Percentiles rank a stretch among this genome's conserved stretches.
Conservation (phyloP, 2,113 vertebrate species). For the Hylia prasina region DNA sequence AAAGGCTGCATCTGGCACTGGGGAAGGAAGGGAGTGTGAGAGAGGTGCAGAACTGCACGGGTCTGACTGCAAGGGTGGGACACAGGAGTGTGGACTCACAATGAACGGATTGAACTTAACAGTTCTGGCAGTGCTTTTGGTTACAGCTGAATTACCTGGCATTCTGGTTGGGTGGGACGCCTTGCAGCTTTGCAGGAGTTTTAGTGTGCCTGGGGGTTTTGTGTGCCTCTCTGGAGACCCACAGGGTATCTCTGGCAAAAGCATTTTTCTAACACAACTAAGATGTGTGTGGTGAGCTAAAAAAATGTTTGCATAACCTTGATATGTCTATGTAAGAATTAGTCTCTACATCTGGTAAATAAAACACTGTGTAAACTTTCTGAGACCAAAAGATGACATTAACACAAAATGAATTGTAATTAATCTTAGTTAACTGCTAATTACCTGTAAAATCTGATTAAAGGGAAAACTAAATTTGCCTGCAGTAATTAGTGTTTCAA, state of each 20-base stretch:
- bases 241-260: background rate
- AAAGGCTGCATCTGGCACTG: background rate
- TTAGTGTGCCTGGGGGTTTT: background rate
- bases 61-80: background rate
- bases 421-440: constrained; percentile 72
- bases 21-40: background rate
- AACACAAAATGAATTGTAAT: constrained; percentile 71
- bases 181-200: background rate
- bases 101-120: background rate
- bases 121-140: background rate
- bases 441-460: constrained; percentile 78
- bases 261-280: background rate
- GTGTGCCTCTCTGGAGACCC: background rate
- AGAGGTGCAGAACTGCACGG: background rate
- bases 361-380: constrained; percentile 58
- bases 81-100: background rate
- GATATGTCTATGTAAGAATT: constrained; percentile 21
- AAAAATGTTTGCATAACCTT: constrained; percentile 37
- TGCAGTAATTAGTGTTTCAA: constrained; percentile 63
- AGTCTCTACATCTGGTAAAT: constrained; percentile 53
- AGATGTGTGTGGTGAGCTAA: background rate
- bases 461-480: constrained; percentile 72
- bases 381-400: constrained; percentile 67
- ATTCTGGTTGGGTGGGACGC: background rate
- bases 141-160: background rate